Percentiles rank a stretch among this genome's conserved stretches.
Conservation (phyloP, 2,113 vertebrate species). For the Ictalurus punctatus region DNA sequence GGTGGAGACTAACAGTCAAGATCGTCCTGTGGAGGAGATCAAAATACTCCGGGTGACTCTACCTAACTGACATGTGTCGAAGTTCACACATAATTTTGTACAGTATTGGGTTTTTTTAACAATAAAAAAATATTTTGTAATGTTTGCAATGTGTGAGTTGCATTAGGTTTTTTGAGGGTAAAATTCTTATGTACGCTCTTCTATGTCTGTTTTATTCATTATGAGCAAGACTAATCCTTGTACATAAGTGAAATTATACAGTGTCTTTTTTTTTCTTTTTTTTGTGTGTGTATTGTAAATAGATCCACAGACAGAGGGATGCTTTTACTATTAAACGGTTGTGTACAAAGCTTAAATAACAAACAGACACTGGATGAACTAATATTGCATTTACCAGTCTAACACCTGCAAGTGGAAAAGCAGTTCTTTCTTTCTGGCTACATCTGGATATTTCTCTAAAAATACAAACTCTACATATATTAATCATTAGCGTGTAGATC, state of each 20-base stretch:
- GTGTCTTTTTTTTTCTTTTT: background rate
- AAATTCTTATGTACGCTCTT: conserved; percentile 26
- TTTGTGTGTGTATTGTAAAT: background rate
- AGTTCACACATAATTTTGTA: conserved; percentile 36
- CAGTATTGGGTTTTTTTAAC: conserved; percentile 31
- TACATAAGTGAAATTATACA: background rate
- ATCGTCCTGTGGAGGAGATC: conserved; percentile 87
- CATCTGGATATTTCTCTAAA: background rate
- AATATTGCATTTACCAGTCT: background rate
- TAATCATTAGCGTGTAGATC: background rate
- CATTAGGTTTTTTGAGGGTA: conserved; percentile 6
- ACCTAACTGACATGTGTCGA: conserved; percentile 63
- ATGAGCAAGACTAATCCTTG: background rate
- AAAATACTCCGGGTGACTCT: conserved; percentile 83
- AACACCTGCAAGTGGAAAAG: background rate
- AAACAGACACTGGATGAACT: background rate
- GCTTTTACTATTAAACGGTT: background rate
- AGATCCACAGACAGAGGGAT: background rate
- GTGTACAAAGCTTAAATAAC: background rate
- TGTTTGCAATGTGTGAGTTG: conserved; percentile 15
- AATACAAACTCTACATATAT: background rate
- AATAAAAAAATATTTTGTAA: conserved; percentile 33
- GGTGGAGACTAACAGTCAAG: conserved; percentile 93
- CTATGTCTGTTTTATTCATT: conserved; percentile 22
- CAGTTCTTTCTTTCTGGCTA: background rate